Evolutionary conservation across 2,797 vertebrate genomes (phyloP).

Genomic region (Heterohyrax brucei): DNA sequence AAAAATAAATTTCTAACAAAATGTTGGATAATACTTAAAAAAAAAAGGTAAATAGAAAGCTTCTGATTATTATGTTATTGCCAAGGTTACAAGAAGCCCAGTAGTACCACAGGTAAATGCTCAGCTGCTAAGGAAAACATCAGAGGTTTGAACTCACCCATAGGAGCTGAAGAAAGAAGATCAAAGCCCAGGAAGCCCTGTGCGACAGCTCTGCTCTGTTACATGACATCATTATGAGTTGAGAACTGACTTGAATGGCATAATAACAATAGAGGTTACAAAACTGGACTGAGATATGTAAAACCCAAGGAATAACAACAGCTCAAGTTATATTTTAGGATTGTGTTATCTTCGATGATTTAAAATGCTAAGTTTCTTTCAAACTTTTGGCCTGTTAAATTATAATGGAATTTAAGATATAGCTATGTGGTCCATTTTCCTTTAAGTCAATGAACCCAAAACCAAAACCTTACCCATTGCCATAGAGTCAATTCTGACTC

Average conservation of each 20-base stretch:
- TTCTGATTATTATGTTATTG: background rate
- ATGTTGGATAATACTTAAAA: background rate
- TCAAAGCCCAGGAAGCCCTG: background rate
- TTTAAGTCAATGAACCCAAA: background rate
- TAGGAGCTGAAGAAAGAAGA: background rate
- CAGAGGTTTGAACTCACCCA: background rate
- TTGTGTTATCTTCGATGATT: background rate
- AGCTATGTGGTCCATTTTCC: slow-evolving; percentile 13
- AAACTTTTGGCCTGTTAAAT: background rate
- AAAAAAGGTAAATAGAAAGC: too few relatives aligned
- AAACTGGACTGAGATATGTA: slow-evolving; percentile 23
- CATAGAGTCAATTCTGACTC: too few relatives aligned
- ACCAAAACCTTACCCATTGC: too few relatives aligned
- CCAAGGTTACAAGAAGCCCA: background rate
- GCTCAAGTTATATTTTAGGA: slow-evolving; percentile 29
- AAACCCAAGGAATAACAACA: slow-evolving; percentile 12
- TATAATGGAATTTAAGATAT: slow-evolving; percentile 32
- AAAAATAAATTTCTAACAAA: background rate
- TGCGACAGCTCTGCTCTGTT: background rate
- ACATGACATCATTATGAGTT: background rate
- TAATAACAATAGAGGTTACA: background rate
- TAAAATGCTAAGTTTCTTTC: slow-evolving; percentile 4
- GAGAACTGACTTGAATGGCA: background rate
- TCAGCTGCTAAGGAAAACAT: background rate
- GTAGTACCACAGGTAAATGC: background rate